These are phyloP conservation scores for Eurosta solidaginis DNA, from an alignment of 1,140 invertebrate genomes.

Conservation along the genomic window DNA sequence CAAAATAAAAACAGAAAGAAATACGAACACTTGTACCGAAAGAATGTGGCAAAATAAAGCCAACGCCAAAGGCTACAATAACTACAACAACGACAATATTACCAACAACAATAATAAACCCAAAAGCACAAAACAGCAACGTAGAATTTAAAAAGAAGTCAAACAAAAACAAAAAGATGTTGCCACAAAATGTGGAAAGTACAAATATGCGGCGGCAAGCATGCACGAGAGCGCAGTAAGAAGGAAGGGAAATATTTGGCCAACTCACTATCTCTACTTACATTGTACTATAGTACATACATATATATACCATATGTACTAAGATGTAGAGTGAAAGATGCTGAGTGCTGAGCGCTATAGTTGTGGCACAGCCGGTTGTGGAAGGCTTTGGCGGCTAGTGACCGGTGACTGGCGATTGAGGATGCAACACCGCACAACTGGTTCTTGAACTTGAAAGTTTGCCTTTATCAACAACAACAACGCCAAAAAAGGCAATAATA, in stretches of 20 bases:
- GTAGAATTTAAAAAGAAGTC: background rate
- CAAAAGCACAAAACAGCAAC: background rate
- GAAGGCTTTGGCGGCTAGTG: background rate
- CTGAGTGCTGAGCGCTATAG: too few relatives aligned
- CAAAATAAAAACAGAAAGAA: background rate
- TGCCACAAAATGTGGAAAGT: slow-evolving; percentile 22
- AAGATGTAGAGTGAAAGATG: background rate
- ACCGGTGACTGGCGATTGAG: background rate
- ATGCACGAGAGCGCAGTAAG: background rate
- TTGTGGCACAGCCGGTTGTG: slow-evolving; percentile 2
- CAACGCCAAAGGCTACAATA: slow-evolving; percentile 5
- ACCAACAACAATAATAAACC: background rate
- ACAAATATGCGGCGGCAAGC: background rate
- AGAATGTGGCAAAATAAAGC: slow-evolving; percentile 28
- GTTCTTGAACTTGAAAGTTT: slow-evolving; percentile 31
- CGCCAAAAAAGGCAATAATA: background rate
- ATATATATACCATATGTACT: background rate
- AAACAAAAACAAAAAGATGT: background rate
- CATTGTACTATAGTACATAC: background rate
- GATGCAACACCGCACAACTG: slow-evolving; percentile 7
- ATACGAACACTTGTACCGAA: slow-evolving; percentile 1
- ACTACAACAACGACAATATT: background rate
- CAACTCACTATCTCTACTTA: too few relatives aligned
- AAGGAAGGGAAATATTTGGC: background rate
- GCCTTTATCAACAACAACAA: background rate